Evolutionary conservation across 2,888 invertebrate species (phyloP).

Genomic region (Xanthorhoe designata): DNA sequence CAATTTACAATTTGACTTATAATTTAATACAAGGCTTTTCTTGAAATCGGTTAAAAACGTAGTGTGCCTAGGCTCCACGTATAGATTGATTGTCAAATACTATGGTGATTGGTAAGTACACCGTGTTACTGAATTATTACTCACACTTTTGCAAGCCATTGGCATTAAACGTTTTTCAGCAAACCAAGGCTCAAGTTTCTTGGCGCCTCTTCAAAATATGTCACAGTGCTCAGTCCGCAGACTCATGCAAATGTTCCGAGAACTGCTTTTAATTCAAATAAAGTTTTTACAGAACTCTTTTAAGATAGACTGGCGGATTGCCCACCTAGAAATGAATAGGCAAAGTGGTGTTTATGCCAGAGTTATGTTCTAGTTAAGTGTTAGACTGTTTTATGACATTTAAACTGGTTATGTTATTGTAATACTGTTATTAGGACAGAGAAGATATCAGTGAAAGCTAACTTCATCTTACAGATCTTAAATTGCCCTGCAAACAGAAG

Average conservation of each 20-base stretch:
- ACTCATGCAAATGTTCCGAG: constrained; percentile 50
- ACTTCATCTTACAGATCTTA: too few relatives aligned
- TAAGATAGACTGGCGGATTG: constrained; percentile 36
- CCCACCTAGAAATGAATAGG: constrained; percentile 35
- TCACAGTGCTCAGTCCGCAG: constrained; percentile 45
- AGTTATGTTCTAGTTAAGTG: constrained; percentile 20
- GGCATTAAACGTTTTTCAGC: neutral
- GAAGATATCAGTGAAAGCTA: too few relatives aligned
- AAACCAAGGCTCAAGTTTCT: constrained; percentile 47
- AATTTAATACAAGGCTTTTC: too few relatives aligned
- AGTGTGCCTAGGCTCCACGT: too few relatives aligned
- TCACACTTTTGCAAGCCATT: neutral
- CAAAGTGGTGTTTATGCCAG: constrained; percentile 31
- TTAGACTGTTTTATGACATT: constrained; percentile 10
- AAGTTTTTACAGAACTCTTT: constrained; percentile 46
- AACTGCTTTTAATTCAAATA: constrained; percentile 56
- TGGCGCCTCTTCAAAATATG: constrained; percentile 54
- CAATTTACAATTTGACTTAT: too few relatives aligned
- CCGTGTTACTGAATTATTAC: too few relatives aligned
- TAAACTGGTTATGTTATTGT: constrained; percentile 13
- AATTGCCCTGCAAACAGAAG: too few relatives aligned
- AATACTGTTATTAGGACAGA: too few relatives aligned
- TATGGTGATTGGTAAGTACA: too few relatives aligned
- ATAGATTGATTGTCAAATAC: too few relatives aligned
- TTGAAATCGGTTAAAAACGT: too few relatives aligned